phyloP scores from a whole-genome alignment of 2,888 invertebrate genomes.

The Lycocerus yunnanus region DNA sequence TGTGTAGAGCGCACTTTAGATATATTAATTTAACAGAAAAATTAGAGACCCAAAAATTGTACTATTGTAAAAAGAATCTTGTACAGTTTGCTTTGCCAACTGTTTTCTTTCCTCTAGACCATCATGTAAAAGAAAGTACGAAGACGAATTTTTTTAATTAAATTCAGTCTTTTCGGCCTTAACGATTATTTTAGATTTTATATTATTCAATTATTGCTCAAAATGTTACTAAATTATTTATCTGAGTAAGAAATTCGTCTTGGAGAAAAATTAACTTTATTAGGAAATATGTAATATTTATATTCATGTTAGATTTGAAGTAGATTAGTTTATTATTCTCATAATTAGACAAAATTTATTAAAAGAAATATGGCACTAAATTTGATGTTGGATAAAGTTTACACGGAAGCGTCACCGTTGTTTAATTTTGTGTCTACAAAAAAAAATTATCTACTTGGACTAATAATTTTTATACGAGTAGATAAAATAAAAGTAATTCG shows the following conservation, averaged over 20 bases:
- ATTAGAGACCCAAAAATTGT: background rate
- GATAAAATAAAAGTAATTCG: background rate
- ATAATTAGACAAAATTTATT: constrained; percentile 23
- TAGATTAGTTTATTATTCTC: constrained; percentile 16
- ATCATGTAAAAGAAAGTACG: background rate
- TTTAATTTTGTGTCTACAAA: background rate
- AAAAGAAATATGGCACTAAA: background rate
- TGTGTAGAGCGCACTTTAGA: background rate
- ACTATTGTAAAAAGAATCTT: background rate
- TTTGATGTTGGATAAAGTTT: background rate
- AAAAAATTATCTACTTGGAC: background rate
- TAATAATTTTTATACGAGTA: too few relatives aligned
- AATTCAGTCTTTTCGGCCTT: background rate
- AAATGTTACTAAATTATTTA: background rate
- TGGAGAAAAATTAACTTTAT: background rate
- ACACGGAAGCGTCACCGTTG: background rate
- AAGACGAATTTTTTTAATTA: background rate
- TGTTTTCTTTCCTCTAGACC: background rate
- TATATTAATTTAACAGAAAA: background rate
- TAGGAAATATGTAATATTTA: constrained; percentile 1
- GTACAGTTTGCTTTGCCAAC: background rate
- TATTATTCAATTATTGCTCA: background rate
- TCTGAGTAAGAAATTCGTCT: background rate
- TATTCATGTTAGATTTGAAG: constrained; percentile 27
- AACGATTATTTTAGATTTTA: background rate